These are phyloP conservation scores for Dryas iulia DNA, from an alignment of 1,140 invertebrate species.

Conservation along the genomic window DNA sequence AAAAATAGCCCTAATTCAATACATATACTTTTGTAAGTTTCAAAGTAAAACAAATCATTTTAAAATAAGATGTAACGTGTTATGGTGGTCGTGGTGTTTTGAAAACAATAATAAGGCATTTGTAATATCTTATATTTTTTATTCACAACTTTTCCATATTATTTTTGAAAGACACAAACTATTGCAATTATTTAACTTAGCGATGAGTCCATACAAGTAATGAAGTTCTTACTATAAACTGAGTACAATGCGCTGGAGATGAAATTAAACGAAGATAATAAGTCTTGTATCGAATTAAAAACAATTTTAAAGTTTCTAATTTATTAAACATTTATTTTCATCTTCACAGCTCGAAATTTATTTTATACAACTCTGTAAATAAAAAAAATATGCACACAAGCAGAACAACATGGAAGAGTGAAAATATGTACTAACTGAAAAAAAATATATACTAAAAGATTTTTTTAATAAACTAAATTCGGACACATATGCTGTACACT, in stretches of 20 bases:
- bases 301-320: background rate
- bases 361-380: background rate
- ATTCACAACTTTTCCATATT: background rate
- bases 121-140: background rate
- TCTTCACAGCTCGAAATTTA: background rate
- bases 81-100: no score
- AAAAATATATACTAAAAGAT: background rate
- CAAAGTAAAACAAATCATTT: no score
- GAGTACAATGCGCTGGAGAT: background rate
- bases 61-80: no score
- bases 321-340: background rate
- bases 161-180: background rate
- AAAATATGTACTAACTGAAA: background rate
- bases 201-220: background rate
- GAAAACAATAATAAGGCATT: background rate
- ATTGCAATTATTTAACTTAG: background rate
- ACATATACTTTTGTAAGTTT: no score
- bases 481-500: conserved; percentile 1
- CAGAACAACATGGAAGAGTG: background rate
- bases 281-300: background rate
- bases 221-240: background rate
- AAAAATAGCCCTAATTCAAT: no score
- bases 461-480: background rate
- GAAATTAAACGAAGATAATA: background rate
- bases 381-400: background rate